Conservation (phyloP, 2,888 invertebrate species). For the Tineola bisselliella region DNA sequence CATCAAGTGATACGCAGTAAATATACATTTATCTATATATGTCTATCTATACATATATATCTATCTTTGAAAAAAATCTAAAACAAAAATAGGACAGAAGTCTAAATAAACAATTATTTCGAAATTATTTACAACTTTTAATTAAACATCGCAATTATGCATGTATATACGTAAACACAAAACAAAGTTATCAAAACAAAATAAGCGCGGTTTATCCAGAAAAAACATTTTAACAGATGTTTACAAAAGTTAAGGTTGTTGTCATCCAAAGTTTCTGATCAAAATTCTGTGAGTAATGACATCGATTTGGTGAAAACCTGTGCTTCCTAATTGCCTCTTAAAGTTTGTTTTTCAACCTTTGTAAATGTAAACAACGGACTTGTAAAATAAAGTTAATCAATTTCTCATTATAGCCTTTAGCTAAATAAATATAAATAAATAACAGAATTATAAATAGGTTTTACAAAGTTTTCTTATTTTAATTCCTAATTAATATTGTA, state of each 20-base stretch:
- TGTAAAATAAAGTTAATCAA: no score
- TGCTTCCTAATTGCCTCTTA: constrained; percentile 1
- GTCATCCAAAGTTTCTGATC: not conserved
- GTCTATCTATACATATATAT: no score
- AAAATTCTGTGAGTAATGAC: not conserved
- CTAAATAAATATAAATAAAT: not conserved
- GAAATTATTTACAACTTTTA: no score
- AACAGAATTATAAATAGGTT: not conserved
- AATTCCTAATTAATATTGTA: no score
- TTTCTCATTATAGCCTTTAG: not conserved
- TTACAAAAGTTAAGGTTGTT: not conserved
- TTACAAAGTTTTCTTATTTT: not conserved
- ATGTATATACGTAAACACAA: not conserved
- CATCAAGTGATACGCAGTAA: no score
- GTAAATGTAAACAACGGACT: not conserved
- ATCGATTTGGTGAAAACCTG: not conserved
- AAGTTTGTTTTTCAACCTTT: constrained; percentile 2
- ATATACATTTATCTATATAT: no score
- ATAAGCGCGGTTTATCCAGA: not conserved
- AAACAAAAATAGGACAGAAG: no score
- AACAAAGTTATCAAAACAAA: not conserved
- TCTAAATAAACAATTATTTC: no score
- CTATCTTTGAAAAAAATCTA: no score
- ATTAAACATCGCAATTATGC: no score
- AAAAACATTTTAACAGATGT: not conserved